phyloP scores from a whole-genome alignment of 2,113 vertebrate species.

The Rhinoptilus africanus region DNA sequence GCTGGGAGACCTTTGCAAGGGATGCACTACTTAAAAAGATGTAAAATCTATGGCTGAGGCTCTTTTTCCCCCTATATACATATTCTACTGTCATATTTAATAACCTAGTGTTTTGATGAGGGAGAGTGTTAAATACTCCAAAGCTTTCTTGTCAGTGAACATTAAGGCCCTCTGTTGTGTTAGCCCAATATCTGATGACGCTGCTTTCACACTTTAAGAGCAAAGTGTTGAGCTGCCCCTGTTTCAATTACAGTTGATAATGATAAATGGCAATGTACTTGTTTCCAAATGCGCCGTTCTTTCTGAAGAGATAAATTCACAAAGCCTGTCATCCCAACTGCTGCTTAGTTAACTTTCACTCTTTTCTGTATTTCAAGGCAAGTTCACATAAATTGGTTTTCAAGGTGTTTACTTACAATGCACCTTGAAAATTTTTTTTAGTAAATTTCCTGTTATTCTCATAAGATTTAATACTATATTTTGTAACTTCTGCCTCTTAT shows the following conservation, averaged over 20 bases:
- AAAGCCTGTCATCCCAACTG: neutral
- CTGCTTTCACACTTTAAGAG: neutral
- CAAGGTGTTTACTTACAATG: neutral
- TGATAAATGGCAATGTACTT: neutral
- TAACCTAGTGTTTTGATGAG: neutral
- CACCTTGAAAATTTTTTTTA: neutral
- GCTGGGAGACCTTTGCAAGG: neutral
- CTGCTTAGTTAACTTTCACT: neutral
- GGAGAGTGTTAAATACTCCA: neutral
- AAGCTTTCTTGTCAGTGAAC: conserved; percentile 5
- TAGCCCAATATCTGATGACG: conserved; percentile 7
- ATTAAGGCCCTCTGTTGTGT: neutral
- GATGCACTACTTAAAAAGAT: neutral
- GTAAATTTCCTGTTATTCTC: neutral
- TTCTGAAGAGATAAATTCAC: neutral
- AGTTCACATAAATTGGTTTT: neutral
- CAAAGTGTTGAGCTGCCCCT: neutral
- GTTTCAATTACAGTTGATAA: conserved; percentile 14
- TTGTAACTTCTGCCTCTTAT: neutral
- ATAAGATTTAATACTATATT: neutral
- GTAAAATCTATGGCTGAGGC: neutral
- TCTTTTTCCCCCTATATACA: neutral
- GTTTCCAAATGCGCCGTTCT: neutral
- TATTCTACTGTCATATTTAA: neutral
- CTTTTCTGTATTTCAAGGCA: neutral